phyloP scores from a whole-genome alignment of 2,888 invertebrate genomes.

The Xanthia togata region DNA sequence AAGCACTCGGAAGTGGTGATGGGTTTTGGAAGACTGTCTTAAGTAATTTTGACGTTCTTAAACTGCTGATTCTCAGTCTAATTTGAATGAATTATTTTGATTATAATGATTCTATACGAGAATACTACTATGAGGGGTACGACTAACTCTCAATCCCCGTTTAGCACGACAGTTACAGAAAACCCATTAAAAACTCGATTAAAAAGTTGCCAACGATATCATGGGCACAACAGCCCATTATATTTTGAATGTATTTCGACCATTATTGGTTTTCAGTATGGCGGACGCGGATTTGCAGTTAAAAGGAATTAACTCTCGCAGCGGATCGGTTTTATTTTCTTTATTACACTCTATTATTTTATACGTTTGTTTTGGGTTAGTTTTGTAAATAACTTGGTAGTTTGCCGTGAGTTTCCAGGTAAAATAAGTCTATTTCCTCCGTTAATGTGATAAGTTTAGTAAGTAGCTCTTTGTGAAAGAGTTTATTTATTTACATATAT shows the following conservation, averaged over 20 bases:
- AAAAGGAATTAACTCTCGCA: slow-evolving; percentile 40
- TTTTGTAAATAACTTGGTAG: too few relatives aligned
- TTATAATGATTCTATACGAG: background rate
- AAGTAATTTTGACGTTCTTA: background rate
- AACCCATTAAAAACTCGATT: slow-evolving; percentile 44
- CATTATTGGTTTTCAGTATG: slow-evolving; percentile 48
- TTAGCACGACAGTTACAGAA: slow-evolving; percentile 42
- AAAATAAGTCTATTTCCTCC: background rate
- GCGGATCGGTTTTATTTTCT: slow-evolving; percentile 27
- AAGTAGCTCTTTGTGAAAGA: too few relatives aligned
- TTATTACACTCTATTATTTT: slow-evolving; percentile 23
- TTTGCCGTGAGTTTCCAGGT: background rate
- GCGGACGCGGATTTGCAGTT: slow-evolving; percentile 37
- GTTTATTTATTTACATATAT: too few relatives aligned
- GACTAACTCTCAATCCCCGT: slow-evolving; percentile 12
- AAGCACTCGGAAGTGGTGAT: background rate
- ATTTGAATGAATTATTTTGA: background rate
- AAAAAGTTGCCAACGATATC: slow-evolving; percentile 50
- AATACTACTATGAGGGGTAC: background rate
- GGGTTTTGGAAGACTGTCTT: background rate
- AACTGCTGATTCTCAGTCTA: background rate
- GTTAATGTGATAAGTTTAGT: too few relatives aligned
- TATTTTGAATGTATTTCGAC: slow-evolving; percentile 48
- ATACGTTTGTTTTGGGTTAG: slow-evolving; percentile 20
- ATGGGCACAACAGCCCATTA: slow-evolving; percentile 32